Evolutionary conservation across 2,888 invertebrate genomes (phyloP).

Genomic region (Heteromurus nitidus): DNA sequence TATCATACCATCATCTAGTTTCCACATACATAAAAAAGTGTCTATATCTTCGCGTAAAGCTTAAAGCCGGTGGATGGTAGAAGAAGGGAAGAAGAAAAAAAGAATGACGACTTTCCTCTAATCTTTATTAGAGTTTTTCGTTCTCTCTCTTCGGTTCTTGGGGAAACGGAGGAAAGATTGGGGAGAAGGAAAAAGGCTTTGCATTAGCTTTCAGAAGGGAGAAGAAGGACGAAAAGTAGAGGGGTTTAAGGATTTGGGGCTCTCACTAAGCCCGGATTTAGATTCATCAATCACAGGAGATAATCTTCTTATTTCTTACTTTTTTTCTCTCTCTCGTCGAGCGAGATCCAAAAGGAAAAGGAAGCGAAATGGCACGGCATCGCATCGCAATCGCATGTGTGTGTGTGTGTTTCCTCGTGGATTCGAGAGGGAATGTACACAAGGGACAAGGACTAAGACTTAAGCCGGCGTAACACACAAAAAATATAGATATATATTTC

Average conservation of each 20-base stretch:
- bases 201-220: slow-evolving; percentile 56
- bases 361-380: background rate
- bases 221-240: slow-evolving; percentile 11
- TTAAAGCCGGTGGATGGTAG: slow-evolving; percentile 12
- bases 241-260: slow-evolving; percentile 71
- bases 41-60: background rate
- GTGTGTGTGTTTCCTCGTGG: slow-evolving; percentile 1
- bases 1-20: too few species aligned
- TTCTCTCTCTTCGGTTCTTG: background rate
- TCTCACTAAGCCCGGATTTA: slow-evolving; percentile 74
- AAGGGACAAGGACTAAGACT: slow-evolving; percentile 40
- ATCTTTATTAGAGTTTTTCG: slow-evolving; percentile 73
- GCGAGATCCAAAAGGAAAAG: background rate
- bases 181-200: slow-evolving; percentile 68
- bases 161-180: slow-evolving; percentile 72
- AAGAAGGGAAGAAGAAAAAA: slow-evolving; percentile 40
- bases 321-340: slow-evolving; percentile 64
- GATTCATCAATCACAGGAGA: slow-evolving; percentile 74
- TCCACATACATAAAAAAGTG: slow-evolving; percentile 16
- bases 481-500: slow-evolving; percentile 54
- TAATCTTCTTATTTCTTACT: slow-evolving; percentile 74
- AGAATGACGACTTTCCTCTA: slow-evolving; percentile 70
- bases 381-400: too few species aligned
- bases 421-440: slow-evolving; percentile 47
- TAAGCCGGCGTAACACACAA: slow-evolving; percentile 45